Conservation (phyloP, 2,113 vertebrate genomes). For the Dipodomys ordii region DNA sequence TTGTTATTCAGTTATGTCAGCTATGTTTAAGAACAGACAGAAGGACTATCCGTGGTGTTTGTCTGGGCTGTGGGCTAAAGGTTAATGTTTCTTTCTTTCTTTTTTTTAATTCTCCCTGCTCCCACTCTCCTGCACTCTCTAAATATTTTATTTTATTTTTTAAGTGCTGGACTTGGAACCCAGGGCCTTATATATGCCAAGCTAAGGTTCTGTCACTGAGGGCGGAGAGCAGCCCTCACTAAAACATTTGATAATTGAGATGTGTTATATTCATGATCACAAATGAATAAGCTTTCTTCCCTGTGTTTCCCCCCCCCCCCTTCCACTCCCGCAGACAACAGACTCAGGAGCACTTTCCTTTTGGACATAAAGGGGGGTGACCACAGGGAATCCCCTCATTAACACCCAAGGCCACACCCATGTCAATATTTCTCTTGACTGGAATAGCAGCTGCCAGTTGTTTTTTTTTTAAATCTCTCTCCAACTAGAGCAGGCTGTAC, state of each 20-base stretch:
- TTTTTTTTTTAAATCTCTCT: background rate
- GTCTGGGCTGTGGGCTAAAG: background rate
- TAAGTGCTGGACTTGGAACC: background rate
- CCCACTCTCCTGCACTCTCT: background rate
- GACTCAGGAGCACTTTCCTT: background rate
- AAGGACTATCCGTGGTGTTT: background rate
- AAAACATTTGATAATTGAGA: background rate
- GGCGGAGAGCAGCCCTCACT: background rate
- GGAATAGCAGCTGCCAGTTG: slow-evolving; percentile 10
- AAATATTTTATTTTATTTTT: background rate
- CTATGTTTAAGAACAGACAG: background rate
- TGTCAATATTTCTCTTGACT: slow-evolving; percentile 40
- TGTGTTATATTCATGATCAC: background rate
- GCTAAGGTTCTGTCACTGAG: background rate
- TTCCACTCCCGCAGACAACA: background rate
- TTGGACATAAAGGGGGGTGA: background rate
- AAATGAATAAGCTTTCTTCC: background rate
- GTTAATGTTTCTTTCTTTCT: background rate
- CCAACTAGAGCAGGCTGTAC: background rate
- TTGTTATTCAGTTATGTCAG: background rate
- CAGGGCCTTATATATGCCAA: background rate
- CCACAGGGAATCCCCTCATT: background rate
- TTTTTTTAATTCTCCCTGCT: background rate
- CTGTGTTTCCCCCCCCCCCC: background rate
- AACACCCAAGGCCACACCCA: background rate